A percentile compares a stretch with the other conserved stretches of the same genome.
These are phyloP conservation scores for Ciconia boyciana DNA, from an alignment of 2,113 vertebrate species.

Conservation along the genomic window DNA sequence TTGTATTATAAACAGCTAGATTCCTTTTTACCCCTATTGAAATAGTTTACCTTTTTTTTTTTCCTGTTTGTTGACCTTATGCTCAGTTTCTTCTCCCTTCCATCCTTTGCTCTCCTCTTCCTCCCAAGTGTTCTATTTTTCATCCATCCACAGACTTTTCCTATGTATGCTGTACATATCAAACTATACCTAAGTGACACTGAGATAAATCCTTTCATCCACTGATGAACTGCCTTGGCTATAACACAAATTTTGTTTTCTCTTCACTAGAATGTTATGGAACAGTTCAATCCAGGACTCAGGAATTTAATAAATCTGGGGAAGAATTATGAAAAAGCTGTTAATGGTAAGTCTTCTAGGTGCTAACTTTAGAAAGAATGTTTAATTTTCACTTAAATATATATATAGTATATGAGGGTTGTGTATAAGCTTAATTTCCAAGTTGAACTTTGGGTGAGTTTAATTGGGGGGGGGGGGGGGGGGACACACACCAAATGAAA, in stretches of 20 bases:
- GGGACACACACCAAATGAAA: neutral
- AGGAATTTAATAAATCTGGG: constrained; percentile 95
- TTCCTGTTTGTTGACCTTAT: neutral
- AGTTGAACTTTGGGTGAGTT: neutral
- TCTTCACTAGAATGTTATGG: constrained; percentile 91
- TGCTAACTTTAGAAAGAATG: neutral
- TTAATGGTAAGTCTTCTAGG: constrained; percentile 83
- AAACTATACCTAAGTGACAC: neutral
- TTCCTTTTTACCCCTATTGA: neutral
- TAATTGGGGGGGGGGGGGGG: neutral
- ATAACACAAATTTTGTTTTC: constrained; percentile 19
- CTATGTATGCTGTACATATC: neutral
- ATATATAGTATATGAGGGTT: neutral
- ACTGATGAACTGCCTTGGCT: neutral
- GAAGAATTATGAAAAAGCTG: constrained; percentile 95
- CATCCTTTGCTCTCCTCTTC: neutral
- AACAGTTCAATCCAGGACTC: constrained; percentile 94
- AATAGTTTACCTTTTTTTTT: neutral
- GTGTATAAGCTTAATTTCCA: neutral
- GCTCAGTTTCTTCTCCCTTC: neutral
- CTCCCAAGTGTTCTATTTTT: neutral
- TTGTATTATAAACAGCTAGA: neutral
- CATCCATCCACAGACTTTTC: neutral
- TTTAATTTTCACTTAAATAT: neutral
- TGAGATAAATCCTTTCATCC: neutral